These are phyloP conservation scores for Chiroxiphia lanceolata DNA, from an alignment of 2,797 vertebrate genomes.

Conservation along the genomic window DNA sequence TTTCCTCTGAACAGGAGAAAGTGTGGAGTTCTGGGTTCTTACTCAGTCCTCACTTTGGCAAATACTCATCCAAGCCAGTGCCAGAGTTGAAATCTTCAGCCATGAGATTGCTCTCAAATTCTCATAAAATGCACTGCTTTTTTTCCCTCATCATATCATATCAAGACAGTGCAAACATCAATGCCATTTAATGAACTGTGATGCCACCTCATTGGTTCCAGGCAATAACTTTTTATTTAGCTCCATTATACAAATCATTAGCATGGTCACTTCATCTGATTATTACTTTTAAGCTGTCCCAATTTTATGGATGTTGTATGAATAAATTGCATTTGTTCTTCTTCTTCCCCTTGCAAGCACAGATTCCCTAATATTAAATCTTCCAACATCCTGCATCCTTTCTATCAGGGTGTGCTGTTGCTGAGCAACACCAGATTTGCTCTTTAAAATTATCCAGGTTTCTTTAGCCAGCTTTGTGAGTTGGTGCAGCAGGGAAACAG, in stretches of 20 bases:
- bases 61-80: background rate
- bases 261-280: constrained; percentile 38
- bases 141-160: background rate
- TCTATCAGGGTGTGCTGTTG: constrained; percentile 74
- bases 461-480: constrained; percentile 67
- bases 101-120: background rate
- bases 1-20: background rate
- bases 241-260: constrained; percentile 17
- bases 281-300: constrained; percentile 55
- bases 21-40: background rate
- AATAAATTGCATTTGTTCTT: constrained; percentile 62
- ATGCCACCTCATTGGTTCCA: background rate
- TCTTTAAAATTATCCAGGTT: constrained; percentile 74
- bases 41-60: background rate
- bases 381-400: constrained; percentile 65
- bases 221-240: constrained; percentile 49
- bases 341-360: constrained; percentile 46
- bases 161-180: constrained; percentile 13
- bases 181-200: constrained; percentile 8
- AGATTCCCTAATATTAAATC: constrained; percentile 71
- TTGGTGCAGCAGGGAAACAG: constrained; percentile 49
- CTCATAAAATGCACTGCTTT: background rate
- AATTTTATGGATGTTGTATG: constrained; percentile 19
- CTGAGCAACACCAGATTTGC: constrained; percentile 76
- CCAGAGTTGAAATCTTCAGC: background rate